These are phyloP conservation scores for Polypedilum pembai DNA, from an alignment of 1,140 invertebrate genomes.

Conservation along the genomic window DNA sequence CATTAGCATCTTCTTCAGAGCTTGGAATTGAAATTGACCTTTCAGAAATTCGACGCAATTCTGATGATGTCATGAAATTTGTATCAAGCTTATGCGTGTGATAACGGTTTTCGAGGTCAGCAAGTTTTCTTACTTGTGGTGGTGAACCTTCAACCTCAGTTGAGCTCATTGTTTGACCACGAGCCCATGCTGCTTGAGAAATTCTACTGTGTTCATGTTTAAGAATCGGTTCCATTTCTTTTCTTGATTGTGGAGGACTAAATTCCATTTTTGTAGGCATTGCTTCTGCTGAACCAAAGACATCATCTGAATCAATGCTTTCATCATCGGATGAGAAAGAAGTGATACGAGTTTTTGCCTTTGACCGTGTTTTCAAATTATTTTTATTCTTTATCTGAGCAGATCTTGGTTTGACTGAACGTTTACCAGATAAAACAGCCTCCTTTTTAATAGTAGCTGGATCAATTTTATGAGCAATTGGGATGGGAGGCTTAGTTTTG, in stretches of 20 bases:
- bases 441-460: slow-evolving; percentile 35
- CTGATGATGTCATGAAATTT: slow-evolving; percentile 50
- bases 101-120: slow-evolving; percentile 52
- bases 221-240: slow-evolving; percentile 61
- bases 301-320: slow-evolving; percentile 62
- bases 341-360: slow-evolving; percentile 58
- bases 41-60: slow-evolving; percentile 57
- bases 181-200: slow-evolving; percentile 54
- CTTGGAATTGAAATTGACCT: slow-evolving; percentile 61
- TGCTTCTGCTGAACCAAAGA: slow-evolving; percentile 61
- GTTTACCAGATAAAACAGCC: slow-evolving; percentile 43
- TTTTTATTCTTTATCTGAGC: slow-evolving; percentile 34
- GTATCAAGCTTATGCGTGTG: slow-evolving; percentile 53
- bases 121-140: slow-evolving; percentile 53
- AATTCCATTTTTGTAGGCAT: slow-evolving; percentile 59
- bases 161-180: slow-evolving; percentile 63
- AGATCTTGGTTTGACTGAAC: slow-evolving; percentile 46
- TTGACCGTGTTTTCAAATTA: slow-evolving; percentile 42
- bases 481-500: slow-evolving; percentile 45
- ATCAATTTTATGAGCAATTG: slow-evolving; percentile 45
- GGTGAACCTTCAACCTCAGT: slow-evolving; percentile 64
- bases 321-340: slow-evolving; percentile 64
- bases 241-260: slow-evolving; percentile 59
- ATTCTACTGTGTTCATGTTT: slow-evolving; percentile 60
- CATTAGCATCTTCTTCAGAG: slow-evolving; percentile 52